A percentile compares a stretch with the other conserved stretches of the same genome.
phyloP scores from a whole-genome alignment of 1,140 invertebrate species.

The Myzus persicae region DNA sequence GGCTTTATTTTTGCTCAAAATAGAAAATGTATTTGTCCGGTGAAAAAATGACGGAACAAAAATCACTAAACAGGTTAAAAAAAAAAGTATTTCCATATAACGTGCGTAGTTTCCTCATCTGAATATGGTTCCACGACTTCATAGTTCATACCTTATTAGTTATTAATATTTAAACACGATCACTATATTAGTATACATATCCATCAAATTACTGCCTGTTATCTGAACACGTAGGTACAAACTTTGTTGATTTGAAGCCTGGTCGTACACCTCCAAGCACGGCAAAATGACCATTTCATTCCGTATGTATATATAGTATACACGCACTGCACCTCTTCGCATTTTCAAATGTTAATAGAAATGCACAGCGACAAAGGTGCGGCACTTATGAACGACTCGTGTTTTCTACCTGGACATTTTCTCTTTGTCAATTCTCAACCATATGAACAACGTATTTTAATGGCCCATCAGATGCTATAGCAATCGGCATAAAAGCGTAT shows the following conservation, averaged over 20 bases:
- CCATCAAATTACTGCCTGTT: not conserved
- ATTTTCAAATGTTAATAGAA: slow-evolving; percentile 14
- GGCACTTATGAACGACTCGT: not conserved
- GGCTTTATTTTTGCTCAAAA: not conserved
- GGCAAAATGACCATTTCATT: not conserved
- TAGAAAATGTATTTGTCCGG: not conserved
- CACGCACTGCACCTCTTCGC: not conserved
- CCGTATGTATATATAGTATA: not conserved
- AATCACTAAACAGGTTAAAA: not conserved
- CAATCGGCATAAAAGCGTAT: slow-evolving; percentile 19
- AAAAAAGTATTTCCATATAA: not conserved
- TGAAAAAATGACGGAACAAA: not conserved
- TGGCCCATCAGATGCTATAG: not conserved
- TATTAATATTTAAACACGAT: not conserved
- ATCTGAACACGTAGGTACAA: not conserved
- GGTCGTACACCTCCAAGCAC: not conserved
- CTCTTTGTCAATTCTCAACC: slow-evolving; percentile 5
- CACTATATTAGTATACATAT: not conserved
- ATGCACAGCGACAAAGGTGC: slow-evolving; percentile 12
- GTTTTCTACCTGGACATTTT: slow-evolving; percentile 1
- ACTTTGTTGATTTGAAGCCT: not conserved
- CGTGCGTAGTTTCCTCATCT: not conserved
- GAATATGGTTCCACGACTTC: not conserved
- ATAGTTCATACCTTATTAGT: not conserved
- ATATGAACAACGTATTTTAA: slow-evolving; percentile 1